Base-by-base conservation (phyloP, 2,888 invertebrate species). In the Invenusta paracnida region DNA sequence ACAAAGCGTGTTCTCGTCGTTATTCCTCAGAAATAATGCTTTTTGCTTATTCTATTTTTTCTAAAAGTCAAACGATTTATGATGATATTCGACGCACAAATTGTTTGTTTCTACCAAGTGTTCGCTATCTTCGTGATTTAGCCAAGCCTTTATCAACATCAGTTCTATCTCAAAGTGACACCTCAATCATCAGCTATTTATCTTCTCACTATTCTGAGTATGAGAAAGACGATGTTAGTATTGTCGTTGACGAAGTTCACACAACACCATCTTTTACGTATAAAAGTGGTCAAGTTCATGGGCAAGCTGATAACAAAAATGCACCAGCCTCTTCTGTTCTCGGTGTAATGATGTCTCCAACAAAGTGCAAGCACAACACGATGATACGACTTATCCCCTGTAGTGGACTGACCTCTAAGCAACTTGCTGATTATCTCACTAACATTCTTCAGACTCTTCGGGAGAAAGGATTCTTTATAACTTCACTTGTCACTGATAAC, bases 181-280 rank as follows among this genome's bases (percentile, higher is more conserved):
- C 48, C 48, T 48, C 48, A 48, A 48, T 48, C 48, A 48, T 48
- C 48, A 48, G 48, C 48, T 48, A 48, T 48, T 48, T 48, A 48
- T 48, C 48, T 48, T 48, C 48, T 48, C 48, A 48, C 48, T 48
- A 48, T 48, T 48, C 79, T 25, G 79, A 79, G 28, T 79, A 23
- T 27, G 28, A 25, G 79, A 79, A 79, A 79, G 28, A 79, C 28
- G 79, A 79, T 79, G 79, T 79, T 23, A 25, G 23, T 27, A 27
- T 79, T 27, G 28, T 79, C 28, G 79, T 79, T 27, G 79, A 79
- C 79, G 79, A 79, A 79, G 79, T 79, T 79, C 79, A 79, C 28
- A 25, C 79, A 25, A 79, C 28, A 79, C 79, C 79, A 25, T 79
- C 79, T 25, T 79, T 79, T 79, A 79, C 79, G 28, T 25, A 27